phyloP scores from a whole-genome alignment of 2,113 vertebrate genomes.

The Tursiops truncatus region DNA sequence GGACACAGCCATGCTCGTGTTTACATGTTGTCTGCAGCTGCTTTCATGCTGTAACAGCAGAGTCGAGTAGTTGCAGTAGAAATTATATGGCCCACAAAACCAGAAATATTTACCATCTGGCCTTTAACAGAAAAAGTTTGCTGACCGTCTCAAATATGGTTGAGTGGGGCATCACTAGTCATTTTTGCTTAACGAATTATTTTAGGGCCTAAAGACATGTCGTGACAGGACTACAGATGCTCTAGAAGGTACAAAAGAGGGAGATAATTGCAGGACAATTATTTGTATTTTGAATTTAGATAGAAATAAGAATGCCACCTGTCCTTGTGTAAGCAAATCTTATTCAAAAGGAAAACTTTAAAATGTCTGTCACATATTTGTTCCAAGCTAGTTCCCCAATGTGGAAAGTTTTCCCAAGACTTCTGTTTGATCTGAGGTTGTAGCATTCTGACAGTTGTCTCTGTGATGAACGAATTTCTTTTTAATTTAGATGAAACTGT shows the following conservation, averaged over 20 bases:
- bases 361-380: background rate
- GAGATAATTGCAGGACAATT: background rate
- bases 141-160: background rate
- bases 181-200: background rate
- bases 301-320: conserved; percentile 1
- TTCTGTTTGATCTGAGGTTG: conserved; percentile 27
- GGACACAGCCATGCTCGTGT: background rate
- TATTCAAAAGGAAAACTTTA: background rate
- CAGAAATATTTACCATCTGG: background rate
- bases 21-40: background rate
- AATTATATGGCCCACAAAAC: background rate
- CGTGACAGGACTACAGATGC: background rate
- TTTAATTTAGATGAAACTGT: background rate
- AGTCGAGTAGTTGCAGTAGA: background rate
- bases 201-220: background rate
- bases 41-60: background rate
- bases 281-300: background rate
- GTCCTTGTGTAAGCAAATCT: background rate
- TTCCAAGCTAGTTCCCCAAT: background rate
- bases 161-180: background rate
- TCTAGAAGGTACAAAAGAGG: background rate
- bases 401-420: background rate
- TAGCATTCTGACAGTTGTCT: background rate
- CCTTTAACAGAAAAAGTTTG: background rate
- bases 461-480: background rate